These are phyloP conservation scores for Semnornis frantzii DNA, from an alignment of 2,113 vertebrate species.

Conservation along the genomic window DNA sequence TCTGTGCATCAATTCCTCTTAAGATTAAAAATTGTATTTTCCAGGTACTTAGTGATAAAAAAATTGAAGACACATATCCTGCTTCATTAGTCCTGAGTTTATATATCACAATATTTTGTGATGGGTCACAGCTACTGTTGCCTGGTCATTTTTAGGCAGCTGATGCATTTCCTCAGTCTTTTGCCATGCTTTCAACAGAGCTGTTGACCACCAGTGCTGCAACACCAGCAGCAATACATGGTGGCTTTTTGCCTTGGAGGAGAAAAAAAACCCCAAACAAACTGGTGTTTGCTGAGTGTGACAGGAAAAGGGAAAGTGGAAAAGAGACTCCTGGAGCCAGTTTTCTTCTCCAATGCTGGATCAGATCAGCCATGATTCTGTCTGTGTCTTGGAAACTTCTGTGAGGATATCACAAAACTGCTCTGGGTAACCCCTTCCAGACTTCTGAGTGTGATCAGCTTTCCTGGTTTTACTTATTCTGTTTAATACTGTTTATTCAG, in stretches of 20 bases:
- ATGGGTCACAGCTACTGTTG: not conserved
- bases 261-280: not conserved
- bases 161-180: not conserved
- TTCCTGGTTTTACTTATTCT: not conserved
- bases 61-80: not conserved
- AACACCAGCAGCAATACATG: not conserved
- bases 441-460: not conserved
- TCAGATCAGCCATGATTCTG: not conserved
- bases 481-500: not conserved
- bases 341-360: not conserved
- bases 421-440: not conserved
- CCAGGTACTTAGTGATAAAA: not conserved
- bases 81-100: not conserved
- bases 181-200: not conserved
- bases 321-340: not conserved
- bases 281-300: not conserved
- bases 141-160: not conserved
- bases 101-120: not conserved
- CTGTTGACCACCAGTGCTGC: not conserved
- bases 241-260: not conserved
- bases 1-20: not conserved
- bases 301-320: accelerated
- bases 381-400: not conserved
- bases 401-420: not conserved
- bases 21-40: not conserved